phyloP scores from a whole-genome alignment of 92 coral and sea anemone genomes.

The Metridium senile region DNA sequence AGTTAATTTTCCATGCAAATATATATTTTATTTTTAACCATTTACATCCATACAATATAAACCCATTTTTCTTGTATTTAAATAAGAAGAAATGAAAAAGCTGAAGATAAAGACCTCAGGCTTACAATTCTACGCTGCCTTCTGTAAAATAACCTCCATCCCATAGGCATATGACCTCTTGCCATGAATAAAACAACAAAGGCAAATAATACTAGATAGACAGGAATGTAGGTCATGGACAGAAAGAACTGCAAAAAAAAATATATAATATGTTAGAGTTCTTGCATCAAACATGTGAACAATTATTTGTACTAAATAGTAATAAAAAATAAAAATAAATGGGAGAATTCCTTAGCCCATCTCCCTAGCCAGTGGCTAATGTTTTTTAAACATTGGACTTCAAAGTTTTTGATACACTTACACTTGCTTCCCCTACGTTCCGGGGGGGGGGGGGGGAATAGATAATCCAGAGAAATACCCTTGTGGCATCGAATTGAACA shows the following conservation, averaged over 20 bases:
- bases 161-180: conserved; percentile 40
- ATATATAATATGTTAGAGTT: not conserved
- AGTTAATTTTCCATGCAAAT: too few species aligned
- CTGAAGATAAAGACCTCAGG: conserved; percentile 44
- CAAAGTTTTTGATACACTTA: too few species aligned
- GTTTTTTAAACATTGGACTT: too few species aligned
- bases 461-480: too few species aligned
- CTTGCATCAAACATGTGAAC: not conserved
- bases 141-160: conserved; percentile 56
- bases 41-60: too few species aligned
- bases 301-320: not conserved
- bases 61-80: not conserved
- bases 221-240: conserved; percentile 11
- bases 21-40: too few species aligned
- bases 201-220: conserved; percentile 31
- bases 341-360: not conserved
- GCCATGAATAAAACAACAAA: conserved; percentile 23
- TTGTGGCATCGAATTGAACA: too few species aligned
- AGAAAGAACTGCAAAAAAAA: not conserved
- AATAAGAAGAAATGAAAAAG: conserved; percentile 25
- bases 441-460: too few species aligned
- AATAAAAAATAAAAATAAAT: too few species aligned
- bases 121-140: conserved; percentile 71
- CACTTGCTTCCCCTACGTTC: too few species aligned
- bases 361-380: too few species aligned